Evolutionary conservation across 2,888 invertebrate genomes (phyloP), one percentile per base, ranked within the genome.

Genomic region (Ganaspis brasiliensis): DNA sequence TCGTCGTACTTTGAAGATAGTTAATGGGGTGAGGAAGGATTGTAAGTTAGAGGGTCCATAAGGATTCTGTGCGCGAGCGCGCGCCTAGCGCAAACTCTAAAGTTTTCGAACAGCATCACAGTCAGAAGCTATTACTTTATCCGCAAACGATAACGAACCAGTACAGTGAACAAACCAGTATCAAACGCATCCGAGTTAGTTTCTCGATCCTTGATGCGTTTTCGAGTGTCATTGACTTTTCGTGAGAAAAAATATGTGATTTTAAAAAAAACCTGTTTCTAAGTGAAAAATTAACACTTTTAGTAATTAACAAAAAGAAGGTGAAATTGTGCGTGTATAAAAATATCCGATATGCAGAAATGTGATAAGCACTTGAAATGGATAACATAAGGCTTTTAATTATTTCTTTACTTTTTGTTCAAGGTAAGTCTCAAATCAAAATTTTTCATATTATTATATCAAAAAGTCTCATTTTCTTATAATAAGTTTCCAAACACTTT

Each of bases 101-200:
- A 31, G 3, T 31, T 31, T 59, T 31, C 31, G 14, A 9, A 16
- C 59, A 59, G 59, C 59, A 59, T 59, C 59, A 26, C 59, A 59
- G 31, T 59, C 59, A 31, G 59, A 59, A 59, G 26, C 59, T 59
- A 59, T 59, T 31, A 59, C 59, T 59, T 59, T 59, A 59, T 59
- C n/a, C 59, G 59, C 31, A 31, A 59, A 59, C 35, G 59, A 31
- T 59, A 57, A 57, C 57, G 57, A 26, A 59, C 31, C 31, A 59
- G 59, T 59, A 59, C 31, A 35, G 31, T 16, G 26, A 26, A n/a
- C 26, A 31, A 59, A 59, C 59, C 26, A 16, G 31, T 59, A 59
- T 26, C n/a, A 26, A 59, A 59, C 59, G 59, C 59, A 31, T 31
- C 14, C n/a, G 31, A 57, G 31, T n/a, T n/a, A 31, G 31, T 59